Base-by-base conservation (phyloP, 2,888 invertebrate species). In the Cryptocephalus primarius region DNA sequence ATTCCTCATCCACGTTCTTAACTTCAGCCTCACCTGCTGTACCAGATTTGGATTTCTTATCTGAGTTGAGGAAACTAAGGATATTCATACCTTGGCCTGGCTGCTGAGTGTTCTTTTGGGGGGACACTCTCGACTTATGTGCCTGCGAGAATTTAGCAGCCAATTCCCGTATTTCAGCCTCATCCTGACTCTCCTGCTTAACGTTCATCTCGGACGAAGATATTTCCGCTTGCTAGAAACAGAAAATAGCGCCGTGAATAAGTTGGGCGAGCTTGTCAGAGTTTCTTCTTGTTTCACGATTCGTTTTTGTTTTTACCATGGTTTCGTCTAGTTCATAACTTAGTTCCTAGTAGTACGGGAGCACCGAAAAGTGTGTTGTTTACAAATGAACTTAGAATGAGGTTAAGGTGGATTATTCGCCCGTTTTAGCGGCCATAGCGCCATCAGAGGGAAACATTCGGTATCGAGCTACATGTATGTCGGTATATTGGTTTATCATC, bases 131-230 rank as follows among this genome's bases (percentile, higher is more conserved):
- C 52, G 71, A 73, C 34, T 61, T 65, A 50, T 62, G 64, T 41
- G 63, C 63, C 72, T 89, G 88, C 71, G 84, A 80, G 82, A 91
- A 84, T 72, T 88, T 88, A 61, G 86, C 85, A 56, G 90, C 90
- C 73, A 90, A 66, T 71, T 86, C 88, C 63, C 82, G 76, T 65
- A 90, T 90, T 74, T 91, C 90, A 58, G 87, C 86, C 69, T 90
- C 90, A 75, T 90, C 88, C 54, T 82, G 82, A 68, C 80, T 75
- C 71, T 86, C 86, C 58, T 82, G 79, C 69, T 85, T 85, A 53
- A 85, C 79, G 45, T 60, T 60, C 59, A 60, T 60, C 43, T 47
- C 52, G 54, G 12, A 6, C 39, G 47, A 42, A 48, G 46, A 22
- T 22, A 22, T 22, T 22, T 46, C 22, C 22, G 22, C 22, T 22